Base-by-base conservation (phyloP, 2,888 invertebrate genomes). In the Plemyria rubiginata region DNA sequence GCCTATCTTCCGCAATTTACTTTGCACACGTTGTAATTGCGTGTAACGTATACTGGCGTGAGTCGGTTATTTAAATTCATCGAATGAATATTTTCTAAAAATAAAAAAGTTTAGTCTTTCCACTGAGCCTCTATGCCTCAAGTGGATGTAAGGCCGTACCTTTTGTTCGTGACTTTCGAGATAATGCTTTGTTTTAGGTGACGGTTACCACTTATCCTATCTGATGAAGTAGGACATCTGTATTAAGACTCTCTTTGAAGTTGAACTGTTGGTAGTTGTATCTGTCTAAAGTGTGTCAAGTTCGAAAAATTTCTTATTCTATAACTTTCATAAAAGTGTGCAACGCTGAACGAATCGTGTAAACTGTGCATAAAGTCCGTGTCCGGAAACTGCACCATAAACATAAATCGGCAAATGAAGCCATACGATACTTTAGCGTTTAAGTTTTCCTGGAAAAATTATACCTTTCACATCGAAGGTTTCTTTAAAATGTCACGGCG, bases 401-500 rank as follows among this genome's bases (percentile, higher is more conserved):
- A 59, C 46, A 49, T 13, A 36, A 70, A 66, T 64, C 68, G 56
- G 49, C 57, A 71, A 75, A 75, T 75, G 70, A 63, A 65, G 71
- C 71, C 66, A 67, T 66, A 66, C 65, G 71, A 73, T 22, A 22
- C 73, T 32, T 32, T 5, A 68, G 32, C 62, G 55, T 57, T 53
- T 62, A 62, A 58, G 56, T 57, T 65, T 56, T 57, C 51, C 50
- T 51, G 51, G 60, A 53, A 66, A 22, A 59, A 61, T 62, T 67
- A 58, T 52, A 56, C 46, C 55, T 36, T 56, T 52, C 22, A 55
- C 59, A 54, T 51, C 45, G 55, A 73, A 64, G 70, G 68, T 70
- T 67, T 61, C 72, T 76, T 72, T 78, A 74, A 74, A 76, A 76
- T 74, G 73, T 71, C 76, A 74, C 73, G 70, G 70, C 67, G 62